These are phyloP conservation scores for Heliconius melpomene DNA, from an alignment of 1,140 invertebrate genomes.

Conservation along the genomic window DNA sequence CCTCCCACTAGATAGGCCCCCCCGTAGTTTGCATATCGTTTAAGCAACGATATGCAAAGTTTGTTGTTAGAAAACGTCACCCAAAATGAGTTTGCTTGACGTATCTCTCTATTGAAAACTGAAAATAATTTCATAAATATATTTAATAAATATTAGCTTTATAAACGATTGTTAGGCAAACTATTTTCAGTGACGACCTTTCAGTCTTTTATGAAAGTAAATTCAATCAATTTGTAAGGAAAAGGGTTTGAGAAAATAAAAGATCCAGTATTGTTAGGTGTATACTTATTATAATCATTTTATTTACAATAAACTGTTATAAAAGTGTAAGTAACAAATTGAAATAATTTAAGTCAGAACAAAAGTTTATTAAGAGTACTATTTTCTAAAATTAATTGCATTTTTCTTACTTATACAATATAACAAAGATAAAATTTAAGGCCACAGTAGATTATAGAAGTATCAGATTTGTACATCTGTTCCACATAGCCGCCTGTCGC, in stretches of 20 bases:
- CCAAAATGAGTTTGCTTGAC: too few relatives aligned
- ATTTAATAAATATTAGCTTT: too few relatives aligned
- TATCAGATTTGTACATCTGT: conserved; percentile 25
- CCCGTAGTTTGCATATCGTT: too few relatives aligned
- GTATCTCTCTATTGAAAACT: too few relatives aligned
- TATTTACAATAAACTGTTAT: conserved; percentile 33
- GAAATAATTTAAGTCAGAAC: conserved; percentile 21
- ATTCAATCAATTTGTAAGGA: neutral
- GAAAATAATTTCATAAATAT: too few relatives aligned
- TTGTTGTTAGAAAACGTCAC: too few relatives aligned
- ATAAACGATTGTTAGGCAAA: too few relatives aligned
- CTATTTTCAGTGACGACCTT: too few relatives aligned
- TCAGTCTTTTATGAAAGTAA: too few relatives aligned
- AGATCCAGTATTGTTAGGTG: neutral
- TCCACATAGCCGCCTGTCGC: too few relatives aligned
- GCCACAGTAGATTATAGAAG: conserved; percentile 14
- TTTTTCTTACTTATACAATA: conserved; percentile 18
- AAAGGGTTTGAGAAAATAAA: neutral
- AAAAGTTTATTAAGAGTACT: conserved; percentile 18
- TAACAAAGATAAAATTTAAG: conserved; percentile 21
- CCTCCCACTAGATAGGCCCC: too few relatives aligned
- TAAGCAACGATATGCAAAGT: too few relatives aligned
- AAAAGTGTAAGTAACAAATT: conserved; percentile 33
- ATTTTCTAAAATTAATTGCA: conserved; percentile 23
- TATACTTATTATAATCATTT: conserved; percentile 25